Conservation (phyloP, 2,113 vertebrate genomes). For the Coreoperca whiteheadi region DNA sequence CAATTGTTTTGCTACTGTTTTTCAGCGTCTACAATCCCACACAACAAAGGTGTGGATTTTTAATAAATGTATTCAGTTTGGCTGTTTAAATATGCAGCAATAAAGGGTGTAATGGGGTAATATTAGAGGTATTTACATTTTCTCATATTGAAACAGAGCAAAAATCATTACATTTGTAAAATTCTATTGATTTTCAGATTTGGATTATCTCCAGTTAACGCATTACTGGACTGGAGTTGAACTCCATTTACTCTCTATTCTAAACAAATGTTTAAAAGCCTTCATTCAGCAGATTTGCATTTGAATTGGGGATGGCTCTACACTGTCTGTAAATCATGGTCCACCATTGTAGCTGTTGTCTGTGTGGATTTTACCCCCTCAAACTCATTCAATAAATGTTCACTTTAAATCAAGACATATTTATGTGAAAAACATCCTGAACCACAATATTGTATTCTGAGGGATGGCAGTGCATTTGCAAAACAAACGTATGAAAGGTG, state of each 20-base stretch:
- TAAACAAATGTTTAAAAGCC: constrained; percentile 63
- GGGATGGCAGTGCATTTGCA: constrained; percentile 17
- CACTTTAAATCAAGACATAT: constrained; percentile 41
- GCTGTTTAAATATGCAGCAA: constrained; percentile 13
- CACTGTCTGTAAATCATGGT: constrained; percentile 49
- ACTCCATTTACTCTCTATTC: constrained; percentile 52
- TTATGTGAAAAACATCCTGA: constrained; percentile 33
- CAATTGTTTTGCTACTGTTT: constrained; percentile 50
- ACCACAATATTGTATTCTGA: constrained; percentile 24
- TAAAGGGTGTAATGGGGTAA: constrained; percentile 4
- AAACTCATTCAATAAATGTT: constrained; percentile 43
- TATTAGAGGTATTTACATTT: constrained; percentile 32
- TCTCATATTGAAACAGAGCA: constrained; percentile 20
- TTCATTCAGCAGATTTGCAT: constrained; percentile 69
- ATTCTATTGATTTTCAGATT: constrained; percentile 51
- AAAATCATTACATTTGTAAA: constrained; percentile 26
- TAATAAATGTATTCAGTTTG: constrained; percentile 26
- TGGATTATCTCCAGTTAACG: constrained; percentile 56
- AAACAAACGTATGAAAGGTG: constrained; percentile 25
- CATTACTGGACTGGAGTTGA: constrained; percentile 54
- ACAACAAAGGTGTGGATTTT: constrained; percentile 36
- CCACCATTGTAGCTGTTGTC: constrained; percentile 38
- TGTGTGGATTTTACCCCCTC: constrained; percentile 6
- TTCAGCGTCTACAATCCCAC: constrained; percentile 32
- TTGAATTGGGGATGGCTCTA: constrained; percentile 58